These are phyloP conservation scores for Euzetes globulus DNA, from an alignment of 2,888 invertebrate species.

Conservation along the genomic window DNA sequence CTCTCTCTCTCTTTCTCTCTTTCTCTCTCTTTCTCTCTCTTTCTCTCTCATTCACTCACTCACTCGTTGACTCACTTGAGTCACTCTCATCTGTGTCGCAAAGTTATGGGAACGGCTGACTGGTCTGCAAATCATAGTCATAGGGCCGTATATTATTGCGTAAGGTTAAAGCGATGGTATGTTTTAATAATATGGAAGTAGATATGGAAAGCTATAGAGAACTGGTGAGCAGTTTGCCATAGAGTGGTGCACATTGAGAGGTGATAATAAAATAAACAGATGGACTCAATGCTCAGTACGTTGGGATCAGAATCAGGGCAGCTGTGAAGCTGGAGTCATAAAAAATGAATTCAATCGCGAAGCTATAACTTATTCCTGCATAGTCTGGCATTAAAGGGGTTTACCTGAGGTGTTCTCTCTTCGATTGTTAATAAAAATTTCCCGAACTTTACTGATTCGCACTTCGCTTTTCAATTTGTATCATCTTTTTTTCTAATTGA, in stretches of 20 bases:
- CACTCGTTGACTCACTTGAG: neutral
- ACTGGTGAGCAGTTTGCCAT: neutral
- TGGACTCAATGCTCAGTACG: constrained; percentile 18
- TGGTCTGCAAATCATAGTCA: constrained; percentile 8
- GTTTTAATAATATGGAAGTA: neutral
- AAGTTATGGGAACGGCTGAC: constrained; percentile 11
- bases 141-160: constrained; percentile 16
- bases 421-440: neutral
- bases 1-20: neutral
- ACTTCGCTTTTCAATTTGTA: constrained; percentile 10
- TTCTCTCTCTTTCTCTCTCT: constrained; percentile 20
- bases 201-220: neutral
- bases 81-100: neutral
- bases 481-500: neutral
- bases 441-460: neutral
- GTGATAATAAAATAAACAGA: constrained; percentile 26
- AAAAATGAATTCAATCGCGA: constrained; percentile 6
- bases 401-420: neutral
- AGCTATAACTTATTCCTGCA: neutral
- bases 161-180: constrained; percentile 10
- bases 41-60: constrained; percentile 9
- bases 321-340: neutral
- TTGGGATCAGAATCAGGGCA: constrained; percentile 10
- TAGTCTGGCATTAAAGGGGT: constrained; percentile 14
- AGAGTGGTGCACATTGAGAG: neutral